A percentile compares a stretch with the other conserved stretches of the same genome.
Evolutionary conservation across 2,113 vertebrate species (phyloP).

Genomic region (Piliocolobus tephrosceles): DNA sequence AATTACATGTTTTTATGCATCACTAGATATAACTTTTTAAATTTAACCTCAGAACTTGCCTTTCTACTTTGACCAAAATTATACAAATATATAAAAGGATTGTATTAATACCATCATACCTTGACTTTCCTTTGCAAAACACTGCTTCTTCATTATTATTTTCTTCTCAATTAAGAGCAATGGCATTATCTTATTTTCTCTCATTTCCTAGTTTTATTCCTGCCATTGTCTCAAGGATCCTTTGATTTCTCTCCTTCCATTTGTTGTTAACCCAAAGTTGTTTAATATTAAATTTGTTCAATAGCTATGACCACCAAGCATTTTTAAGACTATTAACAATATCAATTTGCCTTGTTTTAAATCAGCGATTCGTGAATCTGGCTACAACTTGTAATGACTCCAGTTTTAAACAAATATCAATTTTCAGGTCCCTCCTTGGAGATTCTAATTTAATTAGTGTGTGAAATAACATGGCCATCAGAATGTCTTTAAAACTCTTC

Average conservation of each 20-base stretch:
- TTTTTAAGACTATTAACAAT: not conserved
- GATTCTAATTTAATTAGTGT: not conserved
- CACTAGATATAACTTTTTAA: slow-evolving; percentile 52
- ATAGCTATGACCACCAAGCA: not conserved
- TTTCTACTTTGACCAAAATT: slow-evolving; percentile 23
- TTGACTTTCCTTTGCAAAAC: not conserved
- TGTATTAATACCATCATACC: not conserved
- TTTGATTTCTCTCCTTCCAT: not conserved
- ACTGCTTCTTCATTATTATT: not conserved
- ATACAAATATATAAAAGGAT: not conserved
- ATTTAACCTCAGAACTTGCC: not conserved
- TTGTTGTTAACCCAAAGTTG: not conserved
- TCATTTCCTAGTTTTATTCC: not conserved
- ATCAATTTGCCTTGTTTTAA: not conserved
- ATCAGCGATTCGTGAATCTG: not conserved
- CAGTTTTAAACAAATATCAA: not conserved
- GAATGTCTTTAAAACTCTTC: not conserved
- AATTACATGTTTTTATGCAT: slow-evolving; percentile 56
- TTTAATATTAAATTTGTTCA: not conserved
- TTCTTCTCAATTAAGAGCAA: not conserved
- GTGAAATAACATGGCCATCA: not conserved
- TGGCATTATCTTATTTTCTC: not conserved
- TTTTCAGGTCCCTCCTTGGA: not conserved
- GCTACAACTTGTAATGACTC: not conserved
- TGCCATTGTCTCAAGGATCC: not conserved